Conservation (phyloP, 2,113 vertebrate species). For the Crypturellus undulatus region DNA sequence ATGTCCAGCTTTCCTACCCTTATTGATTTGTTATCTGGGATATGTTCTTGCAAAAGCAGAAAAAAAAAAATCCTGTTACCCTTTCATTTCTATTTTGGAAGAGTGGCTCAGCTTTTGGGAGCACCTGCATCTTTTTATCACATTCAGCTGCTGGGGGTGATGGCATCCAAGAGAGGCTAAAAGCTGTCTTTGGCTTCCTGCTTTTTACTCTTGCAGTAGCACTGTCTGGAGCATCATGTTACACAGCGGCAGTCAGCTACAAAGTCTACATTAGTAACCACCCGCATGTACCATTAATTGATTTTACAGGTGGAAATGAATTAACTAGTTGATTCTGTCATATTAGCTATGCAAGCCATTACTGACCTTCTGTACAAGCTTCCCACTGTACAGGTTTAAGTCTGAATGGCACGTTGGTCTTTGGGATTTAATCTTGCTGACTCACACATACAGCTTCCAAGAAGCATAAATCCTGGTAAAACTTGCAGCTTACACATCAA, state of each 20-base stretch:
- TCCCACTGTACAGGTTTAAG: not conserved
- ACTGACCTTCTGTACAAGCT: too few species aligned
- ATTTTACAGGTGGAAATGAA: not conserved
- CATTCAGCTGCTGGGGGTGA: not conserved
- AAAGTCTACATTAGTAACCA: not conserved
- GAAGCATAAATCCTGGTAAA: not conserved
- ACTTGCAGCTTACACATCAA: not conserved
- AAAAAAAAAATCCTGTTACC: conserved; percentile 5
- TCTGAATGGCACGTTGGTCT: not conserved
- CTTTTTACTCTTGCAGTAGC: not conserved
- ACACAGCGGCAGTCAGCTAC: not conserved
- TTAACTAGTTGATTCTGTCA: not conserved
- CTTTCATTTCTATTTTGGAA: conserved; percentile 1
- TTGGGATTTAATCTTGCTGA: not conserved
- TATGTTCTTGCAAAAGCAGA: not conserved
- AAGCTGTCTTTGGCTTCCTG: not conserved
- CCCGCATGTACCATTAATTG: not conserved
- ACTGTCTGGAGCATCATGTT: not conserved
- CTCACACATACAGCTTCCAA: not conserved
- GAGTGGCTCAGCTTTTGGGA: not conserved
- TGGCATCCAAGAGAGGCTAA: not conserved
- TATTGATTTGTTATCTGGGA: conserved; percentile 23
- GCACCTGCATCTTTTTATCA: not conserved
- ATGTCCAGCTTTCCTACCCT: not conserved
- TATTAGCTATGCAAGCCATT: not conserved